Base-by-base conservation (phyloP, 2,888 invertebrate genomes). In the Xanthorhoe designata region DNA sequence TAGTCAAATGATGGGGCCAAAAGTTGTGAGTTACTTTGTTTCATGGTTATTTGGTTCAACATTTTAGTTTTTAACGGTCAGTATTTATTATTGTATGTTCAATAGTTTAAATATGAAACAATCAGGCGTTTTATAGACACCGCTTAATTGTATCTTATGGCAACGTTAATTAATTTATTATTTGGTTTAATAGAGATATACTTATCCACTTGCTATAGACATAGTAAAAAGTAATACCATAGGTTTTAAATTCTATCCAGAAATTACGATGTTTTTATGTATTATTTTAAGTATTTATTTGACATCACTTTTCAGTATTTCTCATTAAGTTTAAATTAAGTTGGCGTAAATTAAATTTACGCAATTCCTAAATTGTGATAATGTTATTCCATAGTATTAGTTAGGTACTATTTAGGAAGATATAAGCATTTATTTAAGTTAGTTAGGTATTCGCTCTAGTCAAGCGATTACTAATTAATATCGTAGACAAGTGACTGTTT, bases 301-400 rank as follows among this genome's bases (percentile, higher is more conserved):
- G 81, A 81, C 83, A 84, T 83, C 80, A 72, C 80, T 76, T 66
- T 78, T 80, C 86, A 87, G 86, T 89, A 88, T 88, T 84, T 76
- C 71, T 69, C 61, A 58, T 65, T 64, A 62, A 61, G 64, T 70
- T 66, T 71, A 72, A 76, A 72, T 73, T 78, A 75, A 64, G 64
- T 63, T 35, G 45, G 86, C 89, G 90, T 83, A 77, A 78, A 75
- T 71, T 8, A 52, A 57, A 76, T 75, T 79, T 84, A 75, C 90
- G 91, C 86, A 79, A 91, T 92, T 92, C 92, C 92, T 92, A 90
- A 87, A 87, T 88, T 92, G 92, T 92, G 92, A 92, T 92, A 91
- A 85, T 86, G 82, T 81, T 84, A 86, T 87, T 89, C 85, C 83
- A 88, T 82, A 64, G 63, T 65, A 38, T 47, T 64, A 58, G 15